Conservation (phyloP, 2,113 vertebrate species). For the Oryzias celebensis region DNA sequence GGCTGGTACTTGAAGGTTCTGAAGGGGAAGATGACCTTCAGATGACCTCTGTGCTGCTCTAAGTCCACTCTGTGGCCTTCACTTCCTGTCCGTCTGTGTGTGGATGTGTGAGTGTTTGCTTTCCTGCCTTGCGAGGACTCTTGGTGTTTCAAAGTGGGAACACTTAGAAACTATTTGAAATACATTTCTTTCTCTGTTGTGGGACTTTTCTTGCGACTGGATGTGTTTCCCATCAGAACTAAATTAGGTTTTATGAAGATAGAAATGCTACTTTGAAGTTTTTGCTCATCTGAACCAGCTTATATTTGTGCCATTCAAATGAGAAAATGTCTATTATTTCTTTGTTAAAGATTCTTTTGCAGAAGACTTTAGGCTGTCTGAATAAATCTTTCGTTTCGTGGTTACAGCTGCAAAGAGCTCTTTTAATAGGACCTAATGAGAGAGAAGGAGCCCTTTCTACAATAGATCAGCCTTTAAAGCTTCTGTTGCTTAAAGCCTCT, state of each 20-base stretch:
- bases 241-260: not conserved
- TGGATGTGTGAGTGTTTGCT: constrained; percentile 2
- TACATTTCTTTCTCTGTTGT: not conserved
- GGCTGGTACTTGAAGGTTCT: constrained; percentile 88
- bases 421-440: too few species aligned
- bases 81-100: constrained; percentile 28
- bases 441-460: too few species aligned
- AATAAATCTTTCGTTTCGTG: too few species aligned
- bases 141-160: not conserved
- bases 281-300: not conserved
- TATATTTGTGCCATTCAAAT: not conserved
- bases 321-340: not conserved
- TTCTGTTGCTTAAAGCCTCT: too few species aligned
- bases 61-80: constrained; percentile 80
- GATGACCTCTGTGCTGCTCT: constrained; percentile 81
- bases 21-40: constrained; percentile 70
- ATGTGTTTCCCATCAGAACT: not conserved
- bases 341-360: not conserved
- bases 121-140: constrained; percentile 30
- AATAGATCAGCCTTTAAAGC: too few species aligned
- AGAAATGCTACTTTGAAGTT: too few species aligned
- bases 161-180: not conserved
- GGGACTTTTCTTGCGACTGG: not conserved
- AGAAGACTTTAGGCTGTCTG: too few species aligned
- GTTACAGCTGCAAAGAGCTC: too few species aligned